Percentiles rank a stretch among this genome's conserved stretches.
Conservation (phyloP, 1,140 invertebrate genomes). For the Drosophila miranda region DNA sequence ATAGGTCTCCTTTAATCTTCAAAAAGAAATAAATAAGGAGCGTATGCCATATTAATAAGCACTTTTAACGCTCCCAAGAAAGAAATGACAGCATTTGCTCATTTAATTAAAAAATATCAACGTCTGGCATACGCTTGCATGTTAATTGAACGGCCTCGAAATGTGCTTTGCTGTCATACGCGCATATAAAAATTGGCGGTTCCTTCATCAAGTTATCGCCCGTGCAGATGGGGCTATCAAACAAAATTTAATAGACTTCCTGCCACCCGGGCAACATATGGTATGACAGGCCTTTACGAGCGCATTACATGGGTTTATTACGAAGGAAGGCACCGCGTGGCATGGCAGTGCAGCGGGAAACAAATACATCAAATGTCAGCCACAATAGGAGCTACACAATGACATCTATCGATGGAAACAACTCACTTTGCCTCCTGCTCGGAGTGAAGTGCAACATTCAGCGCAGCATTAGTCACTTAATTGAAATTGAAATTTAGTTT, state of each 20-base stretch:
- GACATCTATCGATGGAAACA: constrained; percentile 3
- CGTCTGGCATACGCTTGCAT: constrained; percentile 1
- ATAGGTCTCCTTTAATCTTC: neutral
- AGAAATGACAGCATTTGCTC: constrained; percentile 29
- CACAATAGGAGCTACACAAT: neutral
- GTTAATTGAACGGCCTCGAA: constrained; percentile 58
- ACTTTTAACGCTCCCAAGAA: constrained; percentile 28
- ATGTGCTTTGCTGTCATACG: neutral
- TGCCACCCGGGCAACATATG: constrained; percentile 24
- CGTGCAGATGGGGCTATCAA: constrained; percentile 56
- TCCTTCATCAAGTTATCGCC: constrained; percentile 28
- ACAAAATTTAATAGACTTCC: constrained; percentile 67
- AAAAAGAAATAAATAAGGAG: neutral
- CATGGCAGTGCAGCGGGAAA: constrained; percentile 3
- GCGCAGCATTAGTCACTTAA: constrained; percentile 42
- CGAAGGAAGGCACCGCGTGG: no score
- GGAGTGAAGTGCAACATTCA: constrained; percentile 36
- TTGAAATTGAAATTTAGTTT: constrained; percentile 57
- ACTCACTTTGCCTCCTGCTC: constrained; percentile 12
- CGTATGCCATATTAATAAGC: constrained; percentile 32
- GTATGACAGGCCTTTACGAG: constrained; percentile 64
- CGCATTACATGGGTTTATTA: constrained; percentile 49
- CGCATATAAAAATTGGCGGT: constrained; percentile 12
- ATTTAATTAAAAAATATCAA: constrained; percentile 53
- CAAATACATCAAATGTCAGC: constrained; percentile 61